phyloP scores from a whole-genome alignment of 2,888 invertebrate genomes.

The Melikaiella ostensackeni region DNA sequence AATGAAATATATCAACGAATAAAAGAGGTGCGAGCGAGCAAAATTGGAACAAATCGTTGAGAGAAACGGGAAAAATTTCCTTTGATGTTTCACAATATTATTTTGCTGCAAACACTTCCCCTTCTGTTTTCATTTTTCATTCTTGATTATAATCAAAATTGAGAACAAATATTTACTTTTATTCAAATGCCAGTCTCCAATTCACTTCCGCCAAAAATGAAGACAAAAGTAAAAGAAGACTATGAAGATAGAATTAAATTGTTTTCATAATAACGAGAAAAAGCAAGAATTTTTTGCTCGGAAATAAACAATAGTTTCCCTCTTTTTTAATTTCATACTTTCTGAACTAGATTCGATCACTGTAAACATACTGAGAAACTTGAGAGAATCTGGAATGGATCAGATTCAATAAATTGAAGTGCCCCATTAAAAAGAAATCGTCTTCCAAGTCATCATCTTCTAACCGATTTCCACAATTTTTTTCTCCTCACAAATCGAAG shows the following conservation, averaged over 20 bases:
- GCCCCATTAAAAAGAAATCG: neutral
- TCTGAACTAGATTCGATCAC: too few relatives aligned
- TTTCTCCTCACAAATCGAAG: neutral
- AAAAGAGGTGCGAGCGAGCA: slow-evolving; percentile 34
- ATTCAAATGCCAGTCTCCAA: too few relatives aligned
- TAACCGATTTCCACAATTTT: neutral
- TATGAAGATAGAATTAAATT: too few relatives aligned
- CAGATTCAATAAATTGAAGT: neutral
- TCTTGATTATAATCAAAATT: neutral
- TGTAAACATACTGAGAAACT: too few relatives aligned
- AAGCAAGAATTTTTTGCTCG: too few relatives aligned
- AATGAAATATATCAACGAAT: slow-evolving; percentile 36
- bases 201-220: too few relatives aligned
- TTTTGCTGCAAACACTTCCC: neutral
- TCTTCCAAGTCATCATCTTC: neutral
- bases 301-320: too few relatives aligned
- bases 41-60: slow-evolving; percentile 32
- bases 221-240: too few relatives aligned
- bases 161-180: neutral
- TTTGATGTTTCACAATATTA: slow-evolving; percentile 33
- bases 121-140: neutral
- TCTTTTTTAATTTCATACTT: too few relatives aligned
- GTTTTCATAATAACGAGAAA: too few relatives aligned
- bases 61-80: slow-evolving; percentile 14
- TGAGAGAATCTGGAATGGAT: neutral